These are phyloP conservation scores for Trachelus stipa DNA, from an alignment of 2,888 invertebrate species.

Conservation along the genomic window DNA sequence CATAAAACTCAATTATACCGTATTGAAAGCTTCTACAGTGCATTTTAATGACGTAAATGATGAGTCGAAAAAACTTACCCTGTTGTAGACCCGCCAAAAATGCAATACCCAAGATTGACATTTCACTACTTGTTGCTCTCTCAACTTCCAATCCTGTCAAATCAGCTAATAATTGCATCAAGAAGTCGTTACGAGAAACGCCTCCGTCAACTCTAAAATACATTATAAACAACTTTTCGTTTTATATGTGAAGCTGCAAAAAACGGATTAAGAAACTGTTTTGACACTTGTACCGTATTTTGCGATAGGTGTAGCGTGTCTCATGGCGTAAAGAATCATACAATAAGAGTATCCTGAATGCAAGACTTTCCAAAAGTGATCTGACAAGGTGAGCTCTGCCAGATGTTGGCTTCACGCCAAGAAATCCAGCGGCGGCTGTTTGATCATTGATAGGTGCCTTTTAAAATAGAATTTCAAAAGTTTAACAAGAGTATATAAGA, in stretches of 20 bases:
- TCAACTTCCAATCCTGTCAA: slow-evolving; percentile 81
- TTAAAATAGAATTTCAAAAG: slow-evolving; percentile 27
- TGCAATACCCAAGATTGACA: slow-evolving; percentile 88
- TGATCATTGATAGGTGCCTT: slow-evolving; percentile 92
- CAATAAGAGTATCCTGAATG: slow-evolving; percentile 83
- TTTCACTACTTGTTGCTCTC: slow-evolving; percentile 79
- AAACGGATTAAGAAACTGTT: background rate
- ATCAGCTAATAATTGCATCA: slow-evolving; percentile 89
- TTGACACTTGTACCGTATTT: slow-evolving; percentile 71
- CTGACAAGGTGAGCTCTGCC: slow-evolving; percentile 83
- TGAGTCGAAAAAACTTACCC: slow-evolving; percentile 69
- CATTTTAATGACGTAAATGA: background rate
- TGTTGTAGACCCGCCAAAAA: slow-evolving; percentile 84
- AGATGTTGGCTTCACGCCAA: slow-evolving; percentile 81
- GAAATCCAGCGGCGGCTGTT: slow-evolving; percentile 84
- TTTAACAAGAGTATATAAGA: background rate
- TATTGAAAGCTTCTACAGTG: background rate
- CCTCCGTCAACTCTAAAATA: slow-evolving; percentile 89
- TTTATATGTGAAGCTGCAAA: background rate
- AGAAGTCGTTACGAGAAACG: slow-evolving; percentile 94
- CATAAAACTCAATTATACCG: background rate
- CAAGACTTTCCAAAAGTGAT: slow-evolving; percentile 87
- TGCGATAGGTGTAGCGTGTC: slow-evolving; percentile 71
- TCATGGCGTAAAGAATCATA: slow-evolving; percentile 80
- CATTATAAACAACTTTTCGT: background rate